Base-by-base conservation (phyloP, 2,797 vertebrate genomes). In the Cossypha niveicapilla region DNA sequence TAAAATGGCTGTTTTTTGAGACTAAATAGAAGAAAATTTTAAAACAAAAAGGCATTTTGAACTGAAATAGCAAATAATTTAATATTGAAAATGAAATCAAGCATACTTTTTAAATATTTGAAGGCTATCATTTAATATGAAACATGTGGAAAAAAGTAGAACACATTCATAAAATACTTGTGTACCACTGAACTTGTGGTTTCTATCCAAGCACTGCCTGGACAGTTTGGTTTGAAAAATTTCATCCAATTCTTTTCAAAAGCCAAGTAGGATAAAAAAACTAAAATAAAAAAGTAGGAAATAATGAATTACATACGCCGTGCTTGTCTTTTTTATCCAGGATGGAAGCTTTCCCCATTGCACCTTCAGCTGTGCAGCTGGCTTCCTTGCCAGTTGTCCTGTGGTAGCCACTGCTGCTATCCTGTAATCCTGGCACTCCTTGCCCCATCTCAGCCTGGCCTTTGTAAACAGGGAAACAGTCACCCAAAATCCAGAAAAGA, bases 341-440 rank as follows among this genome's bases (percentile, higher is more conserved):
- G 76, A 80, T 53, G 90, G 90, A 90, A 92, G 85, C 25, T 22
- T 91, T 84, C 77, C 86, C 82, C 82, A 96, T 7, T 93, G 60
- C 48, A 93, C 32, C 61, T 93, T 97, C 48, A 96, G 32, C 62
- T 92, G 93, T 60, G 80, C 9, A 2, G 90, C 88, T 27, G 79
- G 91, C 41, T 94, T 96, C 39, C 2, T 75, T 0, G 95, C 95
- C 37, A 96, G 54, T 8, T 74, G 84, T 48, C 83, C 83, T 11
- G 39, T 58, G 60, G 87, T 93, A 62, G 86, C 70, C 28, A 27
- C 21, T 22, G 66, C 42, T 92, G 89, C 35, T 88, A 79, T 88
- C 65, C 14, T 91, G 76, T 90, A 95, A 76, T 96, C 95, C 39
- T 4, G 92, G 67, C 84, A 95, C 54, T 97, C 67, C 42, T 93